A percentile compares a stretch with the other conserved stretches of the same genome.
Evolutionary conservation across 1,140 invertebrate species (phyloP).

Genomic region (Conus ventricosus): DNA sequence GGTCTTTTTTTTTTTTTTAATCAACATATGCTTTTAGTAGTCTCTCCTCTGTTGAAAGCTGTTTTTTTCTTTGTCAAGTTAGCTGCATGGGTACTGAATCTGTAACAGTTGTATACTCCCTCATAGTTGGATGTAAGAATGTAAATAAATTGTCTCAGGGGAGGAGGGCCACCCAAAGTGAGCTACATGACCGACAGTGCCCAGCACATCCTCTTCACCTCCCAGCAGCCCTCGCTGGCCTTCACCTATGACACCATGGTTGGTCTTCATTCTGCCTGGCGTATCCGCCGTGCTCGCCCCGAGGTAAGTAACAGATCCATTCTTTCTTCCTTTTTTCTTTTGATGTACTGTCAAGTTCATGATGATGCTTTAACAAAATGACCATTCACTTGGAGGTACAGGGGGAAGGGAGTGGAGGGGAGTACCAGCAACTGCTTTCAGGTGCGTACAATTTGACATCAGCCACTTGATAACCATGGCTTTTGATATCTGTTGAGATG

Average conservation of each 20-base stretch:
- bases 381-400: too few relatives aligned
- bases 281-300: slow-evolving; percentile 83
- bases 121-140: too few relatives aligned
- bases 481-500: too few relatives aligned
- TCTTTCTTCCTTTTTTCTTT: not conserved
- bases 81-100: not conserved
- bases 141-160: not conserved
- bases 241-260: slow-evolving; percentile 86
- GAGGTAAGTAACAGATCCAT: slow-evolving; percentile 80
- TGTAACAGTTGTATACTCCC: not conserved
- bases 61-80: too few relatives aligned
- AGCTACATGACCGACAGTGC: slow-evolving; percentile 80
- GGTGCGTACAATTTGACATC: too few relatives aligned
- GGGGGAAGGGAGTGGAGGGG: too few relatives aligned
- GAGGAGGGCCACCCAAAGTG: slow-evolving; percentile 54
- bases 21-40: too few relatives aligned
- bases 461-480: too few relatives aligned
- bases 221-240: slow-evolving; percentile 80
- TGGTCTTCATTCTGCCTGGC: slow-evolving; percentile 88
- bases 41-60: too few relatives aligned
- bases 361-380: too few relatives aligned
- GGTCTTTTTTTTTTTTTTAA: too few relatives aligned
- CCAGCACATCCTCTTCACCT: slow-evolving; percentile 81
- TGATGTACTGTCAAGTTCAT: not conserved
- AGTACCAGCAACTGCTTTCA: not conserved